Conservation (phyloP, 1,140 invertebrate species). For the Calycopis cecrops region DNA sequence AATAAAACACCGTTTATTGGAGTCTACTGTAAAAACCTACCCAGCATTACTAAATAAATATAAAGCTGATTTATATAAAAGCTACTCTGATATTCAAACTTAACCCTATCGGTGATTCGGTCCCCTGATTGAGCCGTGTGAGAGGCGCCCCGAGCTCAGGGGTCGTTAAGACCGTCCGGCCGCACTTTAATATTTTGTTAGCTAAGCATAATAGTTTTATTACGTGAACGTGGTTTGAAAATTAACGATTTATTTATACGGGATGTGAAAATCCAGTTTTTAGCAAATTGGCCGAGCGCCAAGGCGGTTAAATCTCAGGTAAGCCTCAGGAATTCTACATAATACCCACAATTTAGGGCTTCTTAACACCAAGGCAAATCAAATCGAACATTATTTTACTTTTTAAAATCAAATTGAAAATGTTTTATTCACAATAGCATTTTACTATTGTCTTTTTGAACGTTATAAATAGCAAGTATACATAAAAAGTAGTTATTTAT, state of each 20-base stretch:
- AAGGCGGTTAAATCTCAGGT: constrained; percentile 30
- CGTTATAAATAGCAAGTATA: too few relatives aligned
- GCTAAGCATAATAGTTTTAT: constrained; percentile 10
- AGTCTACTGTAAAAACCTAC: too few relatives aligned
- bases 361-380: background rate
- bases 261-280: constrained; percentile 27
- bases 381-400: background rate
- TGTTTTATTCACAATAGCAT: too few relatives aligned
- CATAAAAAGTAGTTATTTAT: too few relatives aligned
- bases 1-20: too few relatives aligned
- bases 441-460: too few relatives aligned
- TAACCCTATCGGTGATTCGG: background rate
- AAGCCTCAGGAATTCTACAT: constrained; percentile 19
- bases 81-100: too few relatives aligned
- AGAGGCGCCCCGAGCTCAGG: background rate
- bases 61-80: too few relatives aligned
- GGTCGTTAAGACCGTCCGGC: background rate
- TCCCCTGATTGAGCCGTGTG: background rate
- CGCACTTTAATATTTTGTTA: background rate
- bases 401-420: too few relatives aligned
- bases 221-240: background rate
- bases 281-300: constrained; percentile 28
- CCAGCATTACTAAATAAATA: too few relatives aligned
- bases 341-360: background rate
- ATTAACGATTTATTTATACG: constrained; percentile 8